Base-by-base conservation (phyloP, 2,797 vertebrate genomes). In the Schizothorax lantsangensis region DNA sequence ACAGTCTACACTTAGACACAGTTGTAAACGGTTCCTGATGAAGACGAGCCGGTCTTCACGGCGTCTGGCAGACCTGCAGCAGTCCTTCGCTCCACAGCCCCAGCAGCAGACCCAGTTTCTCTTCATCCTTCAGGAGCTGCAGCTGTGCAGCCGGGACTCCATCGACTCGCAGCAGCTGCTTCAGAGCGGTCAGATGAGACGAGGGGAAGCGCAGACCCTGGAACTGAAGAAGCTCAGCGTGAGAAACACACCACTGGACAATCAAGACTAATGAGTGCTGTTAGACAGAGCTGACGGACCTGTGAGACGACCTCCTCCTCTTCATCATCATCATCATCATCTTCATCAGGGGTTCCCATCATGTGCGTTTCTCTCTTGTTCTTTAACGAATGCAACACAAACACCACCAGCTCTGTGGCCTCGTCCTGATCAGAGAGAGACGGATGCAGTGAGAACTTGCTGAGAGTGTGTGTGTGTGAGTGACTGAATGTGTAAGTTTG, bases 281-380 rank as follows among this genome's bases (percentile, higher is more conserved):
- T 26, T 33, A 33, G 73, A 21, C n/a, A 17, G 72, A 38, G 6
- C 36, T 54, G 17, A n/a, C 49, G 80, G 75, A 97, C 97, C 95
- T 94, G 92, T 30, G 90, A 80, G 26, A 82, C 6, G 40, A 91
- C 90, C 0, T 94, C 91, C 23, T 95, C 86, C 45, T 90, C 84
- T 23, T 91, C 90, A 0, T 93, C 92, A 4, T 94, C 15, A 3
- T 93, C 93, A 0, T 91, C 92, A 1, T 94, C 92, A 21, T 91
- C 81, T 1, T 33, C 75, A 23, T 79, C 79, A 6, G 45, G 86
- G 5, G 86, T 90, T 38, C 96, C 97, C 96, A 98, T 98, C 98
- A 99, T 98, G 93, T 98, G 98, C 1, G 33, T 94, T n/a, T 96
- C 93, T 90, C 97, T 95, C 74, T 89, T 95, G 87, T 99, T 99